phyloP scores from a whole-genome alignment of 2,797 vertebrate genomes.

The Gadopsis marmoratus region DNA sequence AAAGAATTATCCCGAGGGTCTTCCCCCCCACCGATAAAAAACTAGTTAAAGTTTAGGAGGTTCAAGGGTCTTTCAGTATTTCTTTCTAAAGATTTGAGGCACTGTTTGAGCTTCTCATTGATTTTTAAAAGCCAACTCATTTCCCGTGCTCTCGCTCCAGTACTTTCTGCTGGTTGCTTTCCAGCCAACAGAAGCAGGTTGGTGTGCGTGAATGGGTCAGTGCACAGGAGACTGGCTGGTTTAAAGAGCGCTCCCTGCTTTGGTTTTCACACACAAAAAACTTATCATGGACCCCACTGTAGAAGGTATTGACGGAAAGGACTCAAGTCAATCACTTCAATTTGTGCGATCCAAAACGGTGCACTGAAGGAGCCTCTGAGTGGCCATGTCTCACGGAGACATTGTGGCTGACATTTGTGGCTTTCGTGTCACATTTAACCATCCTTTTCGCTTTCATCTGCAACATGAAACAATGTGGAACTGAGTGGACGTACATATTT shows the following conservation, averaged over 20 bases:
- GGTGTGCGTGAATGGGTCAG: conserved; percentile 27
- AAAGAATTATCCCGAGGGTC: conserved; percentile 12
- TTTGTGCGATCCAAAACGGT: conserved; percentile 18
- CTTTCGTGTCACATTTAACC: not conserved
- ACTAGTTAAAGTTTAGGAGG: conserved; percentile 13
- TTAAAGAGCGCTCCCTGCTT: conserved; percentile 12
- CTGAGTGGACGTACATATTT: not conserved
- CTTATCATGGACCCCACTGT: conserved; percentile 15
- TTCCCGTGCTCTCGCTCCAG: conserved; percentile 26
- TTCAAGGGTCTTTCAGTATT: conserved; percentile 7
- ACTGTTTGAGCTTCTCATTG: conserved; percentile 38
- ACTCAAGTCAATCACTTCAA: conserved; percentile 19
- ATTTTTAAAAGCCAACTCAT: conserved; percentile 60
- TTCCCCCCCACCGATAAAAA: conserved; percentile 25
- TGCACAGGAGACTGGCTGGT: conserved; percentile 26
- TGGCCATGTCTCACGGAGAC: not conserved
- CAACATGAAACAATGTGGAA: not conserved
- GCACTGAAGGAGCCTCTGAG: conserved; percentile 9
- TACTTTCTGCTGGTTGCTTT: conserved; percentile 36
- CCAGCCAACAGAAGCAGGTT: conserved; percentile 44
- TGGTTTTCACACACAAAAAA: conserved; percentile 24
- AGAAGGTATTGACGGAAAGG: conserved; percentile 15
- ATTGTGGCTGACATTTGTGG: not conserved
- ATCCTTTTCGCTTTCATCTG: not conserved
- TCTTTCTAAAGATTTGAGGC: conserved; percentile 21